Conservation (phyloP, 2,888 invertebrate genomes). For the Ellobium chinense region DNA sequence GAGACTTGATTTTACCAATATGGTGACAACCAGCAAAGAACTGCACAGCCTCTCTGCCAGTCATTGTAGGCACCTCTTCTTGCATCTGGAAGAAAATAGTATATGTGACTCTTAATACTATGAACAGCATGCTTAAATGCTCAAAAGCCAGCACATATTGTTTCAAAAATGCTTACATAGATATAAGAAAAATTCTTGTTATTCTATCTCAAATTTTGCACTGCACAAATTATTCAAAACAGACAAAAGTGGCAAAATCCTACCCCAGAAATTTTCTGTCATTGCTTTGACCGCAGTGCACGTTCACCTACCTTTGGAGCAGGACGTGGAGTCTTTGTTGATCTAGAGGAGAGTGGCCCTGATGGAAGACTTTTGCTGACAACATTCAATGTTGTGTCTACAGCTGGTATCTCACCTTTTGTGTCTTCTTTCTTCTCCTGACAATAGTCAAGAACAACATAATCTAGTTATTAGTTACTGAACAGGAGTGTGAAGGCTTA, state of each 20-base stretch:
- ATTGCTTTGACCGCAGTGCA: too few relatives aligned
- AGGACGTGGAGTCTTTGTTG: conserved; percentile 21
- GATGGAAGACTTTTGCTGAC: conserved; percentile 27
- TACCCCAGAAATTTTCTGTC: neutral
- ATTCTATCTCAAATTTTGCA: too few relatives aligned
- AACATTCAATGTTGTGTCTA: neutral
- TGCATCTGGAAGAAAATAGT: conserved; percentile 35
- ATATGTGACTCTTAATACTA: neutral
- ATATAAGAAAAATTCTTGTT: too few relatives aligned
- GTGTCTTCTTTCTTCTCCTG: neutral
- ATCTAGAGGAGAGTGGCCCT: conserved; percentile 15
- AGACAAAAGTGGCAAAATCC: neutral
- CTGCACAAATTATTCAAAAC: neutral
- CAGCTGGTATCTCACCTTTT: neutral
- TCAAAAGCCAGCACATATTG: too few relatives aligned
- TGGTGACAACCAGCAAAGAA: conserved; percentile 75
- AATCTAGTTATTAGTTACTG: too few relatives aligned
- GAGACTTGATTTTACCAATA: conserved; percentile 73
- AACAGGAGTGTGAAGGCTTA: too few relatives aligned
- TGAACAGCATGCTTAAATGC: neutral
- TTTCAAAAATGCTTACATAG: too few relatives aligned
- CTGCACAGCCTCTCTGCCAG: conserved; percentile 76
- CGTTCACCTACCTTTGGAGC: conserved; percentile 38
- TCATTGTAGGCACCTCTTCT: conserved; percentile 69
- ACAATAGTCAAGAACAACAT: too few relatives aligned